Evolutionary conservation across 2,888 invertebrate genomes (phyloP), one percentile per base, ranked within the genome.

Genomic region (Idaea straminata): DNA sequence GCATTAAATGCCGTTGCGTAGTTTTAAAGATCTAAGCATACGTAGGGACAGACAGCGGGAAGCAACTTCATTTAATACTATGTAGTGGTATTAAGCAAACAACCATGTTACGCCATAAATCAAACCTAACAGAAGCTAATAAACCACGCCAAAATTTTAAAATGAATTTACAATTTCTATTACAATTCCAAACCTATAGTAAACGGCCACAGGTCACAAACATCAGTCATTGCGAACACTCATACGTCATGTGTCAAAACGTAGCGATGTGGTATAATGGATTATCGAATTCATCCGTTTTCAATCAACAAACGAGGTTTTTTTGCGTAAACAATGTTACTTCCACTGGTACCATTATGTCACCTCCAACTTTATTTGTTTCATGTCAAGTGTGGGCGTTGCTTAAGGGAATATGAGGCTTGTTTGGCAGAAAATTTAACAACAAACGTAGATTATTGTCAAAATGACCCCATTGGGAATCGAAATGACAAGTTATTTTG

Each of bases 271-370:
- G 81, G 78, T 81, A 78, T 85, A 86, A 89, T 88, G 84, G 85
- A 84, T 87, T 86, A 88, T 86, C 84, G 84, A 86, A 85, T 82
- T 83, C 85, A 83, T 79, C 83, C 78, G 82, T 83, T 87, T 83
- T 79, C 81, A 83, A 87, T 87, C 80, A 78, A 79, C 79, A 79
- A 75, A 75, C 74, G 74, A 73, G 74, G 72, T 69, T 70, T 77
- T 82, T 87, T 87, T 87, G 86, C 82, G 79, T 79, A 64, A 71
- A 80, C 77, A 76, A 63, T 79, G 80, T 81, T 81, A 81, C 75
- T 73, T 68, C 5, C 13, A 47, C 47, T 47, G 47, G 5, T 7
- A 47, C 47, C 47, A 47, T 47, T 47, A 47, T 47, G 13, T 47
- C 47, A 47, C 47, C 13, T 47, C 6, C 10, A 10, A 47, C 47